Conservation (phyloP, 2,797 vertebrate species). For the Chaetodon trifasciatus region DNA sequence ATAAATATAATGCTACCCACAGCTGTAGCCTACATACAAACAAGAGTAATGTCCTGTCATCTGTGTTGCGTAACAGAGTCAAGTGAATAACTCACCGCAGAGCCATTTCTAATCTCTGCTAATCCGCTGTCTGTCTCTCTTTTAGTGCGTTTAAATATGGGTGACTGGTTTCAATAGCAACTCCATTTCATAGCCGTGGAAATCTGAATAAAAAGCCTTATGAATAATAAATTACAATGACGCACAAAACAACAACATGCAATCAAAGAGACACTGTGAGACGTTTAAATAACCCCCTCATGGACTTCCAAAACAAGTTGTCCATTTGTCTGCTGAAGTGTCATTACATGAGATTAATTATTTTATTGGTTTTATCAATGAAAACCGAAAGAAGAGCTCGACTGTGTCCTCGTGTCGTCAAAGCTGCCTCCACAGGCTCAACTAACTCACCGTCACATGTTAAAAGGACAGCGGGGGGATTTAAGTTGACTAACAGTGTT, state of each 20-base stretch:
- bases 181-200: slow-evolving; percentile 27
- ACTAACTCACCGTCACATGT: neutral
- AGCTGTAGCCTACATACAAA: slow-evolving; percentile 63
- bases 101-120: slow-evolving; percentile 79
- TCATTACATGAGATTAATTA: neutral
- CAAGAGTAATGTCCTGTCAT: slow-evolving; percentile 69
- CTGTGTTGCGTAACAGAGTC: slow-evolving; percentile 77
- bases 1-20: slow-evolving; percentile 53
- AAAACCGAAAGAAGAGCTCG: neutral
- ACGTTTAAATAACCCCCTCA: neutral
- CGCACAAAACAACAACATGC: neutral
- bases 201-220: slow-evolving; percentile 36
- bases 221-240: slow-evolving; percentile 24
- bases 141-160: slow-evolving; percentile 65
- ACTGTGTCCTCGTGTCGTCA: neutral
- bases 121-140: slow-evolving; percentile 70
- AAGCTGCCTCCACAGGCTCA: neutral
- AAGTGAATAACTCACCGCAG: slow-evolving; percentile 81
- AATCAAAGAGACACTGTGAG: slow-evolving; percentile 10
- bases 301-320: neutral
- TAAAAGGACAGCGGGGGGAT: neutral
- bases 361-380: neutral
- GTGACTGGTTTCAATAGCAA: slow-evolving; percentile 61
- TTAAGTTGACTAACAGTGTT: neutral
- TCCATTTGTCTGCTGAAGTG: neutral